Evolutionary conservation across 2,797 vertebrate genomes (phyloP), one percentile per base, ranked within the genome.

Genomic region (Rhinophrynus dorsalis): DNA sequence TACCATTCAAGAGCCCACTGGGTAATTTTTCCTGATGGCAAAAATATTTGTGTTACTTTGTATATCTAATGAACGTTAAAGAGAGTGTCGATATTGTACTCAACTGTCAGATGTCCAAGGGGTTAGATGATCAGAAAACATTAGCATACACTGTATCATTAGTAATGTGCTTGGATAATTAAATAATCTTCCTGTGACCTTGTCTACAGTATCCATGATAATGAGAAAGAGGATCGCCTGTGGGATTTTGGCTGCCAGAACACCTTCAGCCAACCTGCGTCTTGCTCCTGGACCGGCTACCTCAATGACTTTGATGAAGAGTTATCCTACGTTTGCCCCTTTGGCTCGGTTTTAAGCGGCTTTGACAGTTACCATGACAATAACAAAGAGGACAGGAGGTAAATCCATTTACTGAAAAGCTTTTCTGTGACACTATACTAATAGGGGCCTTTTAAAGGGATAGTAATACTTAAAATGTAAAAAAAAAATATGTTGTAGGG

Each of bases 241-340:
- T 71, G 68, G 68, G 68, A 71, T 17, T 71, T 71, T 4, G 2
- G 32, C 33, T 72, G 68, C 13, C 3, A 65, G 24, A 26, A 58
- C 13, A 65, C 68, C 6, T 72, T 72, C 17, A 72, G 6, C 11
- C 1, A 11, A 0, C 6, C 18, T 6, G 11, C 2, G 2, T 8
- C 3, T 17, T 72, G 68, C 38, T 13, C 2, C 24, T 72, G 68
- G 68, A 29, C 60, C 0, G 17, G 18, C 11, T 72, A 72, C 9
- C 10, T 44, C 52, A 72, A 65, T 51, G 24, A 64, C 20, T 72
- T 64, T 33, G 60, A 72, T 13, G 2, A 20, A 6, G 21, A 38
- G 18, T 48, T 64, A 2, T 9, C 1, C 3, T 72, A 6, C 7
- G 5, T 7, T 24, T 72, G 68, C 15, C 52, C 60, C 1, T 64